Base-by-base conservation (phyloP, 53 echinoderm and acorn worm species). In the Mesocentrotus franciscanus region DNA sequence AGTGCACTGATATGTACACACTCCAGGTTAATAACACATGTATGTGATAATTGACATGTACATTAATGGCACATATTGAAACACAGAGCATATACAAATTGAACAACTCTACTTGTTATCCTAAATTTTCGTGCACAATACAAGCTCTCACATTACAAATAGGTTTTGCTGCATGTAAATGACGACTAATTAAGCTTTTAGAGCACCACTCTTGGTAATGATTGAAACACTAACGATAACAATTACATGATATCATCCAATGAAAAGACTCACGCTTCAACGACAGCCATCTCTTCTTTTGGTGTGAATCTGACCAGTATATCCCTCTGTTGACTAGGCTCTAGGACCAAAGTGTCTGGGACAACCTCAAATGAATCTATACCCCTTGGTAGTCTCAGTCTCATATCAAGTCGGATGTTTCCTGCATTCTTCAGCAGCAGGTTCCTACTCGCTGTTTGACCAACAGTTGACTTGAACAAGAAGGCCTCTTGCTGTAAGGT, bases 391-490 rank as follows among this genome's bases (percentile, higher is more conserved):
- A 98, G 95, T n/a, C 92, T 90, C 33, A 98, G 95, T 27, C 93
- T 95, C 68, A 97, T 75, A 76, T 96, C 96, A 3, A 97, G 96
- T 72, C 79, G 85, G n/a, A 98, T 95, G 95, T 95, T 97, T 16
- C 98, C 98, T 10, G 97, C 96, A 83, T 98, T 98, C 94, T 96
- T 97, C 55, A 98, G 85, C 35, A 97, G 97, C 34, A 98, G 92
- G 78, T 92, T 97, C 8, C 96, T 96, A 56, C 96, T 95, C 16
- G 85, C 60, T 12, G 90, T 85, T 27, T 94, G 90, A 7, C 97
- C 96, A 18, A 96, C 96, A 0, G 92, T 85, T 57, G 97, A 75
- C 30, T 96, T 90, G 56, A 97, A 96, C 16, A 75, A 36, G 72
- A 97, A 20, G 30, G 94, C 91, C 12, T 76, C 93, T n/a, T 75